These are phyloP conservation scores for Actenoides hombroni DNA, from an alignment of 2,113 vertebrate species.

Conservation along the genomic window DNA sequence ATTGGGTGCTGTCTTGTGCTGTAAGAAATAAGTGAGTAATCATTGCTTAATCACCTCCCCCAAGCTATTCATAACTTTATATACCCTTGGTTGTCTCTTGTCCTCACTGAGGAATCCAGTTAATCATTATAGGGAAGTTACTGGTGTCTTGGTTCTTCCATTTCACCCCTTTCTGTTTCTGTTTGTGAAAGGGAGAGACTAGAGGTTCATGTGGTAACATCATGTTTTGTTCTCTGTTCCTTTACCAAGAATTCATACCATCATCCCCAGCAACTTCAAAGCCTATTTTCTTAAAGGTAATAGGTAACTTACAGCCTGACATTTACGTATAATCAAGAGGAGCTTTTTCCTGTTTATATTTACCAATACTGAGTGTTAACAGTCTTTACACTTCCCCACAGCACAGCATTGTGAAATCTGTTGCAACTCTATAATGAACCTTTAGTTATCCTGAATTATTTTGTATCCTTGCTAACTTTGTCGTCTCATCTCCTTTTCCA, in stretches of 20 bases:
- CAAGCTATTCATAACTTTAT: background rate
- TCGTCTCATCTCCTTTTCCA: background rate
- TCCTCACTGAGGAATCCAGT: background rate
- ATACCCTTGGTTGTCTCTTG: background rate
- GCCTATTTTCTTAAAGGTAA: background rate
- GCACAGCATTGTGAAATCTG: background rate
- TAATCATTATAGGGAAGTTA: background rate
- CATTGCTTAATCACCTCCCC: background rate
- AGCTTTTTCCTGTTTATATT: background rate
- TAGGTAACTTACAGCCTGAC: background rate
- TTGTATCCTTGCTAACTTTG: background rate
- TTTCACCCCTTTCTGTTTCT: background rate
- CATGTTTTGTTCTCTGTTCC: background rate
- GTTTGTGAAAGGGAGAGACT: background rate
- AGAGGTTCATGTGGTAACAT: background rate
- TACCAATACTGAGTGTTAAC: background rate
- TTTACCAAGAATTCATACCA: background rate
- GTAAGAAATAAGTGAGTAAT: slow-evolving; percentile 9
- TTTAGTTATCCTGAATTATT: background rate
- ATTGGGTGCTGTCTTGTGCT: slow-evolving; percentile 5
- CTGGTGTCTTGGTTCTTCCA: background rate
- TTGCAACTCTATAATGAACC: background rate
- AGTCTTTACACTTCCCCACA: background rate
- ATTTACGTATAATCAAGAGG: background rate
- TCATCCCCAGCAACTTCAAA: background rate